Conservation (phyloP, 2,113 vertebrate genomes). For the Channa argus region DNA sequence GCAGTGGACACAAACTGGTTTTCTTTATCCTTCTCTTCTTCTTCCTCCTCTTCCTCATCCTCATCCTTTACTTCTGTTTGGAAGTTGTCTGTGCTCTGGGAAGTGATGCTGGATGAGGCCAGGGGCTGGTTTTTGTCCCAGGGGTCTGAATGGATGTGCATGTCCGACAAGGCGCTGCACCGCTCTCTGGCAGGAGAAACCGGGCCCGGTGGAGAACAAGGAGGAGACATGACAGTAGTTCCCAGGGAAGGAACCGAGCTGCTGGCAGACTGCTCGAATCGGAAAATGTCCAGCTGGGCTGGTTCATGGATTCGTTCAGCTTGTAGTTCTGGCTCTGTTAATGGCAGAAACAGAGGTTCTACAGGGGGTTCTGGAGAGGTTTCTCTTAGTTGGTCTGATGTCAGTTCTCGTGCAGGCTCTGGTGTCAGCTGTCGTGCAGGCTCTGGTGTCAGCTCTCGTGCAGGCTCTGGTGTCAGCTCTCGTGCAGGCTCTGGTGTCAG, state of each 20-base stretch:
- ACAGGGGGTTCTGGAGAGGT: conserved; percentile 6
- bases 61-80: conserved; percentile 44
- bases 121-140: conserved; percentile 52
- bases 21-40: conserved; percentile 28
- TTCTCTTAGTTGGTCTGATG: conserved; percentile 6
- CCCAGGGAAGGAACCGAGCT: conserved; percentile 68
- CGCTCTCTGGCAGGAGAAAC: conserved; percentile 62
- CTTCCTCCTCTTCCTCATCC: conserved; percentile 1
- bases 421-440: not conserved
- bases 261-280: conserved; percentile 47
- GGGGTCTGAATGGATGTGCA: conserved; percentile 51
- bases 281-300: conserved; percentile 61
- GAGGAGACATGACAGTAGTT: conserved; percentile 82
- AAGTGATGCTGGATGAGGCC: conserved; percentile 14
- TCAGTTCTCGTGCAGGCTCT: conserved; percentile 28
- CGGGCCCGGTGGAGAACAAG: conserved; percentile 74
- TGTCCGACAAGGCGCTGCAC: conserved; percentile 53
- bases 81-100: conserved; percentile 43
- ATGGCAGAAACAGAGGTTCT: conserved; percentile 10
- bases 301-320: conserved; percentile 30
- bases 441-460: conserved; percentile 2
- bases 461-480: conserved; percentile 6
- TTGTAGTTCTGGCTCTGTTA: conserved; percentile 21
- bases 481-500: not conserved
- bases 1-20: conserved; percentile 52